Conservation (phyloP, 2,888 invertebrate species). For the Orchestes rusci region DNA sequence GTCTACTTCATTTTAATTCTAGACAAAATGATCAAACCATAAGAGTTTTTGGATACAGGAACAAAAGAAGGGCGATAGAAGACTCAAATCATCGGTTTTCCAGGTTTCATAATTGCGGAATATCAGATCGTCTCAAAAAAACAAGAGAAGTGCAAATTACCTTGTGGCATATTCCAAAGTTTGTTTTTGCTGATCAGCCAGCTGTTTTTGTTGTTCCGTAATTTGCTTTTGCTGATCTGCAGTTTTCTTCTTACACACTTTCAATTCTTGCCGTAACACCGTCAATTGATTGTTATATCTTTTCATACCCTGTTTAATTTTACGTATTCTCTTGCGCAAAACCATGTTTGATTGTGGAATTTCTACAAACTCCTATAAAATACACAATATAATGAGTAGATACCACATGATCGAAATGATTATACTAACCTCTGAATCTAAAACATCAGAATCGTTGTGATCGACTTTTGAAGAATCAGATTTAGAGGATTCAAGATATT, state of each 20-base stretch:
- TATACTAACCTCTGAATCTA: constrained; percentile 17
- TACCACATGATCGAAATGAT: no score
- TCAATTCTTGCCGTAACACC: constrained; percentile 68
- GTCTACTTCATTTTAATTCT: no score
- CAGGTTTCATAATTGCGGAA: no score
- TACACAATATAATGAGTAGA: not conserved
- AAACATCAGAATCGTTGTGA: constrained; percentile 19
- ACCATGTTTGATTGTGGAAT: constrained; percentile 82
- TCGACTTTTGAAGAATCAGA: constrained; percentile 20
- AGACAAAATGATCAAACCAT: no score
- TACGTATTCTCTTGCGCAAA: constrained; percentile 71
- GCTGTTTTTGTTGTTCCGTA: constrained; percentile 64
- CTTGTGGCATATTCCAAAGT: constrained; percentile 67
- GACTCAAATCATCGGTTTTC: no score
- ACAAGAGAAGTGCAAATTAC: no score
- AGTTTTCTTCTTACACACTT: constrained; percentile 74
- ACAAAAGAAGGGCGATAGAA: no score
- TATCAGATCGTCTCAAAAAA: no score
- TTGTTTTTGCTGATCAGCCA: constrained; percentile 68
- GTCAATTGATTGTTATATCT: constrained; percentile 78
- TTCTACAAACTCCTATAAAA: constrained; percentile 40
- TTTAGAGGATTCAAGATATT: constrained; percentile 20
- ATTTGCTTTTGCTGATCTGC: constrained; percentile 81
- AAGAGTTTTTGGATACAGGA: no score
- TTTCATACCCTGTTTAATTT: constrained; percentile 86